Conservation (phyloP, 2,888 invertebrate genomes). For the Philereme transversata region DNA sequence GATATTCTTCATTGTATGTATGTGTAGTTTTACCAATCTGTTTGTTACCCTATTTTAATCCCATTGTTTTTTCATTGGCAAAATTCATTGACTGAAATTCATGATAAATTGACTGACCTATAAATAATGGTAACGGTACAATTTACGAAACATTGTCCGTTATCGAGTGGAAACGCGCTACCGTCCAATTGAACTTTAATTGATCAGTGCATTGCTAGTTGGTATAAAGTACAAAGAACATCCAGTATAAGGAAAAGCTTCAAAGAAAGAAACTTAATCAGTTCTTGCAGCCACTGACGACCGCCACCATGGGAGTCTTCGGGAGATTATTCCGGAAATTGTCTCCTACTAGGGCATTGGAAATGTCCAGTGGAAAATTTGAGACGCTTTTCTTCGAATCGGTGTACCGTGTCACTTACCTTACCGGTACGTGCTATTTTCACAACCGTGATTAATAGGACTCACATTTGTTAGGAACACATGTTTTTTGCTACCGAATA, state of each 20-base stretch:
- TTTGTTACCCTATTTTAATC: neutral
- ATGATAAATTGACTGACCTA: neutral
- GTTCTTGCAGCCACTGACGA: neutral
- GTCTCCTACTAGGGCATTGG: constrained; percentile 61
- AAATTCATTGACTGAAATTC: no score
- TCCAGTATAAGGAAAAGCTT: constrained; percentile 2
- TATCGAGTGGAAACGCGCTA: constrained; percentile 14
- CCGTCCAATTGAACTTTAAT: constrained; percentile 11
- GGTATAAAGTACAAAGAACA: constrained; percentile 1
- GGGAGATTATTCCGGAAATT: constrained; percentile 54
- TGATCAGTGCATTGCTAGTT: constrained; percentile 13
- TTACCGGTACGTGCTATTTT: constrained; percentile 53
- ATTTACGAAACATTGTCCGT: no score
- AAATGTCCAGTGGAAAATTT: constrained; percentile 49
- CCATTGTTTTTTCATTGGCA: no score
- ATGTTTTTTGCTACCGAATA: no score
- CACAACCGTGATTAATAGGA: no score
- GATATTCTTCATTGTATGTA: no score
- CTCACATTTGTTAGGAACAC: no score
- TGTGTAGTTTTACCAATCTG: neutral
- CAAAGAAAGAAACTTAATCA: constrained; percentile 7
- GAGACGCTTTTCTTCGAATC: constrained; percentile 68
- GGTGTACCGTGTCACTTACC: constrained; percentile 61
- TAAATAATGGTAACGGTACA: no score
- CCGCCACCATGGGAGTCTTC: constrained; percentile 50